These are phyloP conservation scores for Cylindroiulus punctatus DNA, from an alignment of 2,888 invertebrate species.

Conservation along the genomic window DNA sequence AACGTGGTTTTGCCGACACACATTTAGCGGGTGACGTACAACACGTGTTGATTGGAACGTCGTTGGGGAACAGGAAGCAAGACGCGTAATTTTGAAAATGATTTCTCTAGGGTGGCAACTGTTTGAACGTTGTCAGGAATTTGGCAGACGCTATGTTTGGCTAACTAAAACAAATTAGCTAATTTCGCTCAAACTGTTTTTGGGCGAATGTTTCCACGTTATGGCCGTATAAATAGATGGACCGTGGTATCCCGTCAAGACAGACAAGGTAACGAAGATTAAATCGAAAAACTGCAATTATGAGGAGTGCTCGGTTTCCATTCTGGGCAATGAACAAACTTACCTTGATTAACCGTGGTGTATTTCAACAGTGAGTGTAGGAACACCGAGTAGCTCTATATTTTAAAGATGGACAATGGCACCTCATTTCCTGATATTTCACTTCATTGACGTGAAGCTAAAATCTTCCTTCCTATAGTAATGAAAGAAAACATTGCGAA, in stretches of 20 bases:
- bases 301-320: not conserved
- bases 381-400: not conserved
- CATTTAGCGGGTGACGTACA: not conserved
- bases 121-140: not conserved
- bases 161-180: conserved; percentile 23
- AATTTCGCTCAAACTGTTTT: not conserved
- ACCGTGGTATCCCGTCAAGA: not conserved
- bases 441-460: not conserved
- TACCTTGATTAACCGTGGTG: not conserved
- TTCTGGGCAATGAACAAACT: not conserved
- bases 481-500: not conserved
- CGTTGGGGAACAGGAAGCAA: not conserved
- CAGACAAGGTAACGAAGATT: not conserved
- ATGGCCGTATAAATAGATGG: not conserved
- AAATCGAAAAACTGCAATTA: not conserved
- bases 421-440: not conserved
- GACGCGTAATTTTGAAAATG: conserved; percentile 5
- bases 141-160: not conserved
- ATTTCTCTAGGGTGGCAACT: conserved; percentile 4
- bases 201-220: not conserved
- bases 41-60: conserved; percentile 4
- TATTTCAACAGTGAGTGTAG: not conserved
- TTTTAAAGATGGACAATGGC: not conserved
- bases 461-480: not conserved
- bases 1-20: conserved; percentile 16